Evolutionary conservation across 2,113 vertebrate genomes (phyloP), one percentile per base, ranked within the genome.

Genomic region (Rostratula benghalensis): DNA sequence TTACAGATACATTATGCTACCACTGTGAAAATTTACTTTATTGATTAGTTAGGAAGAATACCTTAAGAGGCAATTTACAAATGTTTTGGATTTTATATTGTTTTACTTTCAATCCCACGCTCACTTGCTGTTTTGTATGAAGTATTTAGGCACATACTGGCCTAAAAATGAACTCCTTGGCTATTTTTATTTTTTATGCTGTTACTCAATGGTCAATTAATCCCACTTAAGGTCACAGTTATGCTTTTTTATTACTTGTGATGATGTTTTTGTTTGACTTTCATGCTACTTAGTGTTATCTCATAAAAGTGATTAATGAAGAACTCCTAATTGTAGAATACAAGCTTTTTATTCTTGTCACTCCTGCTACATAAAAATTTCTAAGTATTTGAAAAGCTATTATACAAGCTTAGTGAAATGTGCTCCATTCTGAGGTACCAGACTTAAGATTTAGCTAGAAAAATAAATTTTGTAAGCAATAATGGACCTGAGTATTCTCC

Each of bases 181-280:
- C 15, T 94, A 68, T 68, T 93, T 81, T 69, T 68, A 70, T 80
- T 76, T 80, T 80, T 85, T 93, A 37, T 78, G 20, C 11, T 76
- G 19, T 60, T 91, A 69, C 33, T 93, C 61, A 88, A 35, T 7
- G 19, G 65, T 74, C 88, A 75, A 45, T 93, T 95, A 92, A 93
- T 95, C 87, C 27, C 30, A 59, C 46, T 92, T 94, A 81, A 93
- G 83, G 61, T 87, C 80, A 87, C 25, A 92, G 78, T 75, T 92
- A 63, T 13, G 35, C 3, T 60, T 88, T 89, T 93, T 92, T 90
- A 86, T 93, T 89, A 81, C 33, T 93, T 68, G 77, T 31, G 64
- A 93, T 76, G 14, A 70, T 64, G 8, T 33, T 92, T 97, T 85
- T 94, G 68, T 94, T 89, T 95, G 83, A 96, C 84, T 88, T 86